These are phyloP conservation scores for Xylota sylvarum DNA, from an alignment of 2,888 invertebrate species.

Conservation along the genomic window DNA sequence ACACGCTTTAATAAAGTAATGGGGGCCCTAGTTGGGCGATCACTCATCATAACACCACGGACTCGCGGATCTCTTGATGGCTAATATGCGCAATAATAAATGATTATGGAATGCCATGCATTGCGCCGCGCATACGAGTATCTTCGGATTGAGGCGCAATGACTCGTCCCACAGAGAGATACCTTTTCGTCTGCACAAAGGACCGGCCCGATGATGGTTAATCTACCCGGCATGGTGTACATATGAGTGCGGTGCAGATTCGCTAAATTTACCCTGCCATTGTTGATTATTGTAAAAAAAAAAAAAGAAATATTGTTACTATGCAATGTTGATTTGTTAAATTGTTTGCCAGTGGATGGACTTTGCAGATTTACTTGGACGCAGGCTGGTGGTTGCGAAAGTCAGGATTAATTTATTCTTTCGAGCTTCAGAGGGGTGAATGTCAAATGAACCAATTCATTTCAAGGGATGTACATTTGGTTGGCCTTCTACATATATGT, in stretches of 20 bases:
- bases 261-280: conserved; percentile 17
- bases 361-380: conserved; percentile 16
- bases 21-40: conserved; percentile 77
- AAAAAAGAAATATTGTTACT: not conserved
- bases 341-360: conserved; percentile 28
- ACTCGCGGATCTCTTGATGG: conserved; percentile 75
- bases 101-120: conserved; percentile 75
- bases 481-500: too few species aligned
- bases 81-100: conserved; percentile 77
- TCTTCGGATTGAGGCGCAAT: conserved; percentile 27
- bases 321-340: conserved; percentile 31
- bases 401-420: not conserved
- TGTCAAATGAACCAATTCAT: too few species aligned
- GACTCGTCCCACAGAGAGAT: conserved; percentile 16
- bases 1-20: conserved; percentile 77
- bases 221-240: conserved; percentile 1
- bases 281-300: conserved; percentile 29
- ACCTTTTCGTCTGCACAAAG: conserved; percentile 57
- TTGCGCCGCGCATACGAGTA: conserved; percentile 14
- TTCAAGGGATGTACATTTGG: too few species aligned
- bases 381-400: not conserved
- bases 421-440: too few species aligned
- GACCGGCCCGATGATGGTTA: conserved; percentile 45
- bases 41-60: conserved; percentile 76
- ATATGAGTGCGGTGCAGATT: conserved; percentile 16